Percentiles rank a stretch among this genome's conserved stretches.
These are phyloP conservation scores for Autographa gamma DNA, from an alignment of 2,888 invertebrate species.

Conservation along the genomic window DNA sequence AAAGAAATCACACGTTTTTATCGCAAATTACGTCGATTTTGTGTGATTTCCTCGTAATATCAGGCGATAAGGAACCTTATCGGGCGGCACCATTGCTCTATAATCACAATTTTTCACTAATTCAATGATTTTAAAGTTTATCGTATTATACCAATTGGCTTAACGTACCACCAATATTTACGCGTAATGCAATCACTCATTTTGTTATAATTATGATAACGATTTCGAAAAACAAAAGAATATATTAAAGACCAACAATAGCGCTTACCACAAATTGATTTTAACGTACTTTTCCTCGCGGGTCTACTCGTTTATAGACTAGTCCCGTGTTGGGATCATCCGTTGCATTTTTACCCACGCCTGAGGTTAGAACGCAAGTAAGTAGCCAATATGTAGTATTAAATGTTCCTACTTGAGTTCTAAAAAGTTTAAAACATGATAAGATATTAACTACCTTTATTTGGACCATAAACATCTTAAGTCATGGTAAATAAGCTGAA, in stretches of 20 bases:
- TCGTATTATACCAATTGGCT: constrained; percentile 50
- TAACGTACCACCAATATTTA: constrained; percentile 22
- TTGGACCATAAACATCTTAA: too few species aligned
- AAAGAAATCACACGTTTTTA: constrained; percentile 81
- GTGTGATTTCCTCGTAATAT: constrained; percentile 78
- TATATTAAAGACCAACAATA: background rate
- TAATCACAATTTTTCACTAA: constrained; percentile 64
- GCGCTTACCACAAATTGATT: too few species aligned
- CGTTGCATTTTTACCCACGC: too few species aligned
- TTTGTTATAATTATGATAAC: background rate
- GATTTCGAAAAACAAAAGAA: background rate
- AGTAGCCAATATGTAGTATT: too few species aligned
- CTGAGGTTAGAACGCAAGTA: too few species aligned
- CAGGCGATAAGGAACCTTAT: constrained; percentile 76
- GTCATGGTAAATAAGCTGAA: too few species aligned
- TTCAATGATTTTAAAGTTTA: constrained; percentile 59
- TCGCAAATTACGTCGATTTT: constrained; percentile 83
- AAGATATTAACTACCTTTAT: too few species aligned
- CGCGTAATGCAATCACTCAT: constrained; percentile 2
- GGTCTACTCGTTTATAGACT: too few species aligned
- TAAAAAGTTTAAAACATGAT: too few species aligned
- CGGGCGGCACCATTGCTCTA: constrained; percentile 63
- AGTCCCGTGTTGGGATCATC: too few species aligned
- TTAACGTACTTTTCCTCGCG: too few species aligned
- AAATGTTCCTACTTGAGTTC: too few species aligned